Base-by-base conservation (phyloP, 2,888 invertebrate species). In the Acholoe squamosa region DNA sequence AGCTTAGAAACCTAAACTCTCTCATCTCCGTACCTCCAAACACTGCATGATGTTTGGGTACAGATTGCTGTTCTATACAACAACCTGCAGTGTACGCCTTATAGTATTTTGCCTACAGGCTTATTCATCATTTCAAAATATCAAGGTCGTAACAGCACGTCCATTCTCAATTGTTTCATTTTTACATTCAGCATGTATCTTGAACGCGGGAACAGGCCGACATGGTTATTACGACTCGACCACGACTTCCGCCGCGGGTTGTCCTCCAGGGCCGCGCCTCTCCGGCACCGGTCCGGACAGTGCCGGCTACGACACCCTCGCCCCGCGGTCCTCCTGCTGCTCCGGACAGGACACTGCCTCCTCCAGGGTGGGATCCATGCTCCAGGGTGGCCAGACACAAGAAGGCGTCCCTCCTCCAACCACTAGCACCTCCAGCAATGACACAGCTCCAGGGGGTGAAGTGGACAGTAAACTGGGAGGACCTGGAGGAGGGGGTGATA, bases 161-260 rank as follows among this genome's bases (percentile, higher is more conserved):
- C n/a, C 25, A 5, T 12, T 61, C 5, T 22, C 52, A 54, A 84
- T 84, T 25, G 14, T 89, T 84, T 80, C 51, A 28, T 43, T 34
- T 89, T 88, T 80, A 43, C 43, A 7, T 34, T 0, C 95, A 97
- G 97, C 97, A n/a, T 97, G 97, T 94, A 96, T 97, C 12, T 92
- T 94, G 91, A 94, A 94, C 89, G 93, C 94, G 12, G 93, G 94
- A 0, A 93, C 94, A 0, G 93, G 94, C n/a, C 92, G 94, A 12
- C 93, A 94, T 0, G 92, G 94, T 67, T 94, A 92, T 91, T 94
- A 94, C 76, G 91, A 93, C 14, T 52, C 92, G 0, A 89, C 31
- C 25, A 54, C 22, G 54, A 77, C n/a, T 22, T 25, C 80, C 16
- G 54, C 28, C 19, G 16, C 5, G 12, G 19, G n/a, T 43, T 67